Evolutionary conservation across 2,113 vertebrate species (phyloP), one percentile per base, ranked within the genome.

Genomic region (Aplodontia rufa): DNA sequence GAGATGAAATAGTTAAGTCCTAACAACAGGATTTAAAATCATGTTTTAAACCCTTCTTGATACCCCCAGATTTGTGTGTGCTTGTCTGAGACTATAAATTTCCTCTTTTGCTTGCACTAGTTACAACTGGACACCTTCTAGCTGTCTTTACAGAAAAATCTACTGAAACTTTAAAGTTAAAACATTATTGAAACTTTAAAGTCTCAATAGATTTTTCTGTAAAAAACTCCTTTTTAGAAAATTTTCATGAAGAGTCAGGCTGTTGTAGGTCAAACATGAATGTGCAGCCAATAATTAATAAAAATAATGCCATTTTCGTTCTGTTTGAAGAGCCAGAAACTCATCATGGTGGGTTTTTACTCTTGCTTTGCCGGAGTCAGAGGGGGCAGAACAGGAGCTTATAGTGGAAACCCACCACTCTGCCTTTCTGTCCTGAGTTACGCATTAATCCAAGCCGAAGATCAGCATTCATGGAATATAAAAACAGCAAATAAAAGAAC

Each of bases 401-500:
- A 64, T 0, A 51, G 30, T 64, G 11, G 22, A 79, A 90, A 60
- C 60, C 60, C 3, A 40, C 26, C 30, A 28, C 35, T 16, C 58
- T 37, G 32, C 45, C n/a, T 9, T 92, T 87, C 64, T 47, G 1
- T 71, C 24, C 49, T 45, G 16, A 55, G 53, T 55, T 64, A 60
- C 10, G 10, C 4, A 26, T 60, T 76, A 37, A 22, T 62, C 66
- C 78, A 94, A 93, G 74, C 89, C 96, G 93, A 92, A 96, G 93
- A 79, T 91, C 95, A 98, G 75, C 85, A 79, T 82, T 96, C 96
- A 82, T 95, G 87, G 97, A 97, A 95, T 87, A 72, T 86, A 87
- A 97, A 98, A 97, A 40, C 80, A 94, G 95, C 95, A 96, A 97
- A 96, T 96, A 97, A 97, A 98, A 84, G 96, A 26, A 97, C 82